phyloP scores from a whole-genome alignment of 2,113 vertebrate genomes.

The Procapra przewalskii region DNA sequence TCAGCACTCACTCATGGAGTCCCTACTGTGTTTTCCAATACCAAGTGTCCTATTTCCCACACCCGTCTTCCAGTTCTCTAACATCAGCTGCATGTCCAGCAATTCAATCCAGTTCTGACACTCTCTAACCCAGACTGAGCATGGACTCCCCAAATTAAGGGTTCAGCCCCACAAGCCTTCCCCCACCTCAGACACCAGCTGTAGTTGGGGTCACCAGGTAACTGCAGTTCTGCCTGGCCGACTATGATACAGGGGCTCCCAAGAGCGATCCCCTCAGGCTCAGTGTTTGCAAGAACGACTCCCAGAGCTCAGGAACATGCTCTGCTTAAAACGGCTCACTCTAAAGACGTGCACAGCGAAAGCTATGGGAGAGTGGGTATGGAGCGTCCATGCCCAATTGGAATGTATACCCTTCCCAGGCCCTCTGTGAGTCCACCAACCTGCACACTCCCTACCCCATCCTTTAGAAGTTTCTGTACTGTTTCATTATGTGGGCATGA shows the following conservation, averaged over 20 bases:
- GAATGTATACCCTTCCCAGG: background rate
- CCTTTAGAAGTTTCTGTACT: background rate
- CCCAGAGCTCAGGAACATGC: background rate
- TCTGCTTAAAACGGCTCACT: background rate
- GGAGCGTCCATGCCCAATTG: accelerated
- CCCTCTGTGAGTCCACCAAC: background rate
- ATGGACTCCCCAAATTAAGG: background rate
- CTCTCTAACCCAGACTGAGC: no score
- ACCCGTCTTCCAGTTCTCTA: background rate
- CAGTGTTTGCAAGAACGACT: background rate
- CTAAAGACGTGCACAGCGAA: background rate
- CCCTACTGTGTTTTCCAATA: background rate
- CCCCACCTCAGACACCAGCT: background rate
- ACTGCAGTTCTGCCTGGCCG: background rate
- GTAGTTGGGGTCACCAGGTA: background rate
- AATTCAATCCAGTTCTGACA: no score
- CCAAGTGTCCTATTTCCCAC: background rate
- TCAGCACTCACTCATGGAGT: background rate
- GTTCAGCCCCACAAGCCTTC: background rate
- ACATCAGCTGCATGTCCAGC: background rate
- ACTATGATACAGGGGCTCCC: background rate
- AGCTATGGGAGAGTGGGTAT: no score
- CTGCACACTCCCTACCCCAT: background rate
- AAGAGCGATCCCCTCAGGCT: background rate
- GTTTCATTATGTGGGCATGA: background rate